phyloP scores from a whole-genome alignment of 2,888 invertebrate genomes.

The Andrena chrysosceles region DNA sequence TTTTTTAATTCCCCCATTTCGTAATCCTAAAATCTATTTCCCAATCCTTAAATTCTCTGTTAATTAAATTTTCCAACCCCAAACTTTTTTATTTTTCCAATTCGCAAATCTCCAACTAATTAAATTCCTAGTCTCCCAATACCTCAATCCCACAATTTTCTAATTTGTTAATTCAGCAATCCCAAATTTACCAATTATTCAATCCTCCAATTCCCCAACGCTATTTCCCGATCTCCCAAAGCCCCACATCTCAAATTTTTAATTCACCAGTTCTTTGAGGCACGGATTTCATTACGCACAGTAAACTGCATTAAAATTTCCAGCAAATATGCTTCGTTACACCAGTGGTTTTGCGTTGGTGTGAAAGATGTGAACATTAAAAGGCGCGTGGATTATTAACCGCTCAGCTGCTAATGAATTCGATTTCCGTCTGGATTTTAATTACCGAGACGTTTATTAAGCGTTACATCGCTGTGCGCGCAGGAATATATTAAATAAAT shows the following conservation, averaged over 20 bases:
- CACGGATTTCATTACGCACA: no score
- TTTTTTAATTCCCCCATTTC: no score
- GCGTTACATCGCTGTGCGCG: conserved; percentile 13
- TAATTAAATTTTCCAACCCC: background rate
- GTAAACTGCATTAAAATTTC: background rate
- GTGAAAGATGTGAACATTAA: conserved; percentile 1
- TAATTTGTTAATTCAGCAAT: no score
- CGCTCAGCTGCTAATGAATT: conserved; percentile 27
- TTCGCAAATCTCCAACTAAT: no score
- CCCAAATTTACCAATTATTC: background rate
- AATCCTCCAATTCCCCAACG: background rate
- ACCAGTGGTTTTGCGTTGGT: background rate
- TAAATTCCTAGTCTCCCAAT: no score
- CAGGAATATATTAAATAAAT: conserved; percentile 28
- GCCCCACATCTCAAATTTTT: no score
- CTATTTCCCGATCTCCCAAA: no score
- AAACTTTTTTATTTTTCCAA: background rate
- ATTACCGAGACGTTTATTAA: conserved; percentile 23
- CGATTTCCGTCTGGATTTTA: conserved; percentile 31
- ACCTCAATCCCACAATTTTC: no score
- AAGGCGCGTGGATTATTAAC: conserved; percentile 23
- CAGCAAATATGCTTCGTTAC: background rate
- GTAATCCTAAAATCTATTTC: no score
- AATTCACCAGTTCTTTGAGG: no score
- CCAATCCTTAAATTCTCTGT: background rate